phyloP scores from a whole-genome alignment of 1,140 invertebrate genomes.

The Plectrocnemia conspersa region DNA sequence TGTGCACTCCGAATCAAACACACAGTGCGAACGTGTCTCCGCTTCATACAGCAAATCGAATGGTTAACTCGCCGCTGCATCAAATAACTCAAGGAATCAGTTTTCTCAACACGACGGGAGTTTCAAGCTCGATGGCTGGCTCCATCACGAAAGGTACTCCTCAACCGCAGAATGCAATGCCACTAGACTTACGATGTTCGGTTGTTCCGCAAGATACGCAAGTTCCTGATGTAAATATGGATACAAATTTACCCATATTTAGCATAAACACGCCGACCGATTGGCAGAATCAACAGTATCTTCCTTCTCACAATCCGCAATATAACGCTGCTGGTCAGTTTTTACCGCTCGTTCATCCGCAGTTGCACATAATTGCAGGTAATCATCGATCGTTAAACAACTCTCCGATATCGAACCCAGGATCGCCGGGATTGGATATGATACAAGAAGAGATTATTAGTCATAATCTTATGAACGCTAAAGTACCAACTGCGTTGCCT shows the following conservation, averaged over 20 bases:
- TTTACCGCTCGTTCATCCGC: constrained; percentile 40
- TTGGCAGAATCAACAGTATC: constrained; percentile 27
- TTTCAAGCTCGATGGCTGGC: constrained; percentile 45
- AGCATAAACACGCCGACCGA: constrained; percentile 5
- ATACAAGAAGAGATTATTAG: constrained; percentile 75
- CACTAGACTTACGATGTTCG: constrained; percentile 49
- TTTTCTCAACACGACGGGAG: constrained; percentile 54
- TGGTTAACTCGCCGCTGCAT: constrained; percentile 38
- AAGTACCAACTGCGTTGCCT: constrained; percentile 20
- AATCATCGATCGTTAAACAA: constrained; percentile 56
- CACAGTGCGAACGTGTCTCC: constrained; percentile 31
- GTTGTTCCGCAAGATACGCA: constrained; percentile 35
- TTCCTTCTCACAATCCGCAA: constrained; percentile 5
- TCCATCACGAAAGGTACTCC: constrained; percentile 73
- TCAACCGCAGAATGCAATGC: constrained; percentile 45
- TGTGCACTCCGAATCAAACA: constrained; percentile 17
- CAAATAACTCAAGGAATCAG: constrained; percentile 56
- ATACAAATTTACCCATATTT: constrained; percentile 21
- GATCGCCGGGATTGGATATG: constrained; percentile 73
- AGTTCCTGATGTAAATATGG: constrained; percentile 29
- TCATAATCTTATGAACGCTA: constrained; percentile 45
- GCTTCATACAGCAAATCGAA: constrained; percentile 19
- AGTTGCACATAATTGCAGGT: constrained; percentile 42
- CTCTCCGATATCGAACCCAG: constrained; percentile 55
- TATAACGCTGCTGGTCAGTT: constrained; percentile 22